Conservation (phyloP, 2,888 invertebrate genomes). For the Pyralis farinalis region DNA sequence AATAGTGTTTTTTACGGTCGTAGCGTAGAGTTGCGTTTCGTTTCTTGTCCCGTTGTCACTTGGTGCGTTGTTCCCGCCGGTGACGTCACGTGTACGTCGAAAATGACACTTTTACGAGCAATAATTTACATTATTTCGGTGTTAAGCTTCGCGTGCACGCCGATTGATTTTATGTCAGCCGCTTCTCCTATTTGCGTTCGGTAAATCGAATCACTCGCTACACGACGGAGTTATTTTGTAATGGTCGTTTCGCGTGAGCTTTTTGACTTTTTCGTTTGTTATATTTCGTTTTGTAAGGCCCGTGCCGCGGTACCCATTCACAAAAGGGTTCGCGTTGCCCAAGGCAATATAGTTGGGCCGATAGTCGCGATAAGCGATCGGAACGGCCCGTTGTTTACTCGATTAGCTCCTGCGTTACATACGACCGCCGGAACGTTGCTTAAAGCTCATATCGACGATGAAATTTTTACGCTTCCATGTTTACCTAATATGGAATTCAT, state of each 20-base stretch:
- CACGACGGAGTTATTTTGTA: slow-evolving; percentile 71
- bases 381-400: slow-evolving; percentile 13
- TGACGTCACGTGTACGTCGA: slow-evolving; percentile 77
- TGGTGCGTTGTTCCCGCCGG: slow-evolving; percentile 32
- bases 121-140: slow-evolving; percentile 79
- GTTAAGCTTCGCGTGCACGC: slow-evolving; percentile 74
- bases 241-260: slow-evolving; percentile 70
- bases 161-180: slow-evolving; percentile 79
- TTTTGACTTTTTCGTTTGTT: slow-evolving; percentile 47
- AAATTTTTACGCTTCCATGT: not conserved
- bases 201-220: slow-evolving; percentile 75
- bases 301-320: slow-evolving; percentile 28
- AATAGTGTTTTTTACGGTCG: slow-evolving; percentile 31
- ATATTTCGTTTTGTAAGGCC: slow-evolving; percentile 38
- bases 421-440: slow-evolving; percentile 1
- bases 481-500: not conserved
- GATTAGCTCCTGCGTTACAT: slow-evolving; percentile 9
- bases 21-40: slow-evolving; percentile 35
- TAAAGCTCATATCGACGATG: not conserved
- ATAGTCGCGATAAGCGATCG: slow-evolving; percentile 18
- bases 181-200: slow-evolving; percentile 72
- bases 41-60: slow-evolving; percentile 21
- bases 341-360: slow-evolving; percentile 18
- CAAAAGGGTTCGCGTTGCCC: slow-evolving; percentile 22
- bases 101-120: slow-evolving; percentile 79